A percentile compares a stretch with the other conserved stretches of the same genome.
Conservation (phyloP, 1,140 invertebrate species). For the Drosophila melanica region DNA sequence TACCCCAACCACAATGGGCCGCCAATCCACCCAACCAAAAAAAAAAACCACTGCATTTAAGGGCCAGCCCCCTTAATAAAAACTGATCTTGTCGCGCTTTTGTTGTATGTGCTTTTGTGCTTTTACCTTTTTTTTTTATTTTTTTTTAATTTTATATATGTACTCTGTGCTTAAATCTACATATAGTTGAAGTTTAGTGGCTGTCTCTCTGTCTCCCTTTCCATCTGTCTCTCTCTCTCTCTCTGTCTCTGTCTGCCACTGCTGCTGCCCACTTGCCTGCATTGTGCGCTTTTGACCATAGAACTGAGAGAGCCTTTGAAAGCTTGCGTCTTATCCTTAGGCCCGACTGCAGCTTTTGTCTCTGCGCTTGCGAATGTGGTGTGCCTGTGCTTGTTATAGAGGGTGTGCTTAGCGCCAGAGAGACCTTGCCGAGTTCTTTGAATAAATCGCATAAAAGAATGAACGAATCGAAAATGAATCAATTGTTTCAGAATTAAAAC, state of each 20-base stretch:
- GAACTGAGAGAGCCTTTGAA: conserved; percentile 15
- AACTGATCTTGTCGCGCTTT: conserved; percentile 72
- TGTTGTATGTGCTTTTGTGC: conserved; percentile 74
- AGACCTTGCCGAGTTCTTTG: neutral
- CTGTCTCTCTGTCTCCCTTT: conserved; percentile 39
- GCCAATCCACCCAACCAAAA: neutral
- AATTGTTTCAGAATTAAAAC: conserved; percentile 3
- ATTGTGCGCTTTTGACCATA: conserved; percentile 29
- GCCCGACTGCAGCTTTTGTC: conserved; percentile 8
- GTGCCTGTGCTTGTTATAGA: conserved; percentile 11
- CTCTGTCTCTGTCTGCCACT: conserved; percentile 28
- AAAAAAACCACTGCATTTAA: conserved; percentile 10
- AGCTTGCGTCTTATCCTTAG: conserved; percentile 18
- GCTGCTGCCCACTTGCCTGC: conserved; percentile 10
- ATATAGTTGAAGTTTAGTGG: conserved; percentile 40
- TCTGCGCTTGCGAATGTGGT: conserved; percentile 23
- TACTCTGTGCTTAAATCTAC: conserved; percentile 59
- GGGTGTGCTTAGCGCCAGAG: conserved; percentile 1
- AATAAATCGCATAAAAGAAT: conserved; percentile 11
- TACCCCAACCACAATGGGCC: neutral
- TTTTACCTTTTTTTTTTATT: conserved; percentile 52
- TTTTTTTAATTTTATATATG: conserved; percentile 62
- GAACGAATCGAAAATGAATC: conserved; percentile 7
- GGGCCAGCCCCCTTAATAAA: conserved; percentile 23
- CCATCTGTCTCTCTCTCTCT: neutral